Evolutionary conservation across 2,113 vertebrate species (phyloP).

Genomic region (Carassius auratus): DNA sequence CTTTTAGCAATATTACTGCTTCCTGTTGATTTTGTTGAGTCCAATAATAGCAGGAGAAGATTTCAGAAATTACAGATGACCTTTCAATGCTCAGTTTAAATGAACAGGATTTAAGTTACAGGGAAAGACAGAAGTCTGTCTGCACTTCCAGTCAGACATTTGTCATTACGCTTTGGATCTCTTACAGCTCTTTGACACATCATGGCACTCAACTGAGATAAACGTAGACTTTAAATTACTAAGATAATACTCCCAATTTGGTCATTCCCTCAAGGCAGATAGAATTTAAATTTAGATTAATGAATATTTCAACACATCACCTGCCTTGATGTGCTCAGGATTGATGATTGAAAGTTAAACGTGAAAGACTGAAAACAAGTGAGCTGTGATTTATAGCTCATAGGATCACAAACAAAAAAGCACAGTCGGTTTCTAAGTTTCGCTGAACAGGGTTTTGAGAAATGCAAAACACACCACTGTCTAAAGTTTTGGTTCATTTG

Average conservation of each 20-base stretch:
- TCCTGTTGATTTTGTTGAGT: background rate
- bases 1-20: background rate
- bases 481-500: background rate
- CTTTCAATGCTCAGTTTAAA: background rate
- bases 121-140: background rate
- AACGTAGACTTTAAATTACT: background rate
- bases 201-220: constrained; percentile 21
- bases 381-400: background rate
- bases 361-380: background rate
- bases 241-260: constrained; percentile 15
- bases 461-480: background rate
- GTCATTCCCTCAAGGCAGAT: background rate
- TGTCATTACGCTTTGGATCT: background rate
- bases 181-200: background rate
- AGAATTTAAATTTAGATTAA: constrained; percentile 22
- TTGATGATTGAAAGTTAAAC: background rate
- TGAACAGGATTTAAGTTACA: background rate
- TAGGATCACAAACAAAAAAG: constrained; percentile 1
- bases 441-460: background rate
- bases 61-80: constrained; percentile 20
- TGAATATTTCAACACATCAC: constrained; percentile 36
- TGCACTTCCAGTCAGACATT: background rate
- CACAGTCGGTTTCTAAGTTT: background rate
- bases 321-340: background rate
- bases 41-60: background rate